These are phyloP conservation scores for Ellobium chinense DNA, from an alignment of 2,888 invertebrate genomes.

Conservation along the genomic window DNA sequence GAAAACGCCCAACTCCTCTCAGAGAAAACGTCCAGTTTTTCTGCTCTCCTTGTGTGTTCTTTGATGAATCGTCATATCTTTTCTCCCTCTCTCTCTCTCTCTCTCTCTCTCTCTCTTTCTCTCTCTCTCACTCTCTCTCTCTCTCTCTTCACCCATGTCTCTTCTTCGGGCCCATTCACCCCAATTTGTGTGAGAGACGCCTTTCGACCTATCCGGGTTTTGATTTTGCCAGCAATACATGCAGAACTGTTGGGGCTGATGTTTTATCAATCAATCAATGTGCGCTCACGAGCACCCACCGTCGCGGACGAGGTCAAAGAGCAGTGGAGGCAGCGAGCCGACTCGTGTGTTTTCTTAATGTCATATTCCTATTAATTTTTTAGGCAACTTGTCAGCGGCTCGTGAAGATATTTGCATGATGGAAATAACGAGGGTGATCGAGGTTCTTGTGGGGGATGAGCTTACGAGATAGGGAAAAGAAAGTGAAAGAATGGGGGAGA, in stretches of 20 bases:
- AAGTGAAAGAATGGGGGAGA: not conserved
- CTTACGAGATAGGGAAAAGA: not conserved
- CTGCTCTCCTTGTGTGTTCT: not conserved
- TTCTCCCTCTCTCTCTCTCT: not conserved
- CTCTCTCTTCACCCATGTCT: not conserved
- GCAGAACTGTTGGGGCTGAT: not conserved
- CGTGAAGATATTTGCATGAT: not conserved
- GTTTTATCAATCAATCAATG: slow-evolving; percentile 27
- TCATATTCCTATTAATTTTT: slow-evolving; percentile 29
- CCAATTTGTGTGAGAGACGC: slow-evolving; percentile 16
- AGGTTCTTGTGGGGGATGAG: not conserved
- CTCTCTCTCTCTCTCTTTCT: slow-evolving; percentile 12
- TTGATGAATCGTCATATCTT: not conserved
- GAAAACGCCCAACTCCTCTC: no score
- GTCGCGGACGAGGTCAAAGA: not conserved
- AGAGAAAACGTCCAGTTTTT: no score
- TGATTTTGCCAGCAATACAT: not conserved
- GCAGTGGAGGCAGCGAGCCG: not conserved
- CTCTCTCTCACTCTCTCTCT: not conserved
- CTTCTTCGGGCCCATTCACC: slow-evolving; percentile 3
- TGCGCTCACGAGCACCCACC: not conserved
- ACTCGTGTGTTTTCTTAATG: slow-evolving; percentile 8
- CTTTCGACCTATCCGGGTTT: not conserved
- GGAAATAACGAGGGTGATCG: not conserved
- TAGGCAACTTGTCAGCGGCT: not conserved